Percentiles rank a stretch among this genome's conserved stretches.
Evolutionary conservation across 2,797 vertebrate species (phyloP).

Genomic region (Galagoides demidoff): DNA sequence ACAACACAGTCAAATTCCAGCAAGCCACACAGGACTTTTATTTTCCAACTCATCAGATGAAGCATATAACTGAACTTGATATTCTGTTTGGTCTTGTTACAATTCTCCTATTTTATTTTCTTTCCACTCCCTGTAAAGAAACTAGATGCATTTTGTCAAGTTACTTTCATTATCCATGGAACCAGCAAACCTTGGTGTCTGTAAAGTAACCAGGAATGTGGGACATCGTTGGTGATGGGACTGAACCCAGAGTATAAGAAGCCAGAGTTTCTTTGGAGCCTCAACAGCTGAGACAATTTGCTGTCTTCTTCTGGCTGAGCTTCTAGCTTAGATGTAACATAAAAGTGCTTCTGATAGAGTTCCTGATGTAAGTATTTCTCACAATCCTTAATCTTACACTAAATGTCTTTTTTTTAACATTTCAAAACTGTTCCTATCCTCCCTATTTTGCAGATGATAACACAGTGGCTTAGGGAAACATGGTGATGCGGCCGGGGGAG

Average conservation of each 20-base stretch:
- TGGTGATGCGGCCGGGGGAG: rapidly evolving
- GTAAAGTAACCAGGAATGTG: not conserved
- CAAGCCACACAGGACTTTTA: not conserved
- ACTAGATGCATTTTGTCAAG: not conserved
- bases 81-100: not conserved
- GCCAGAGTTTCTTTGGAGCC: not conserved
- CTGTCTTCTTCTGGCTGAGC: not conserved
- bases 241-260: not conserved
- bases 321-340: not conserved
- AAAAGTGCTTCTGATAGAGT: not conserved
- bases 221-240: not conserved
- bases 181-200: not conserved
- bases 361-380: not conserved
- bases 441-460: not conserved
- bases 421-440: not conserved
- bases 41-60: not conserved
- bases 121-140: not conserved
- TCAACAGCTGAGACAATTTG: rapidly evolving
- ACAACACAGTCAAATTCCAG: not conserved
- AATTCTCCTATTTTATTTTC: not conserved
- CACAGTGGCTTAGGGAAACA: not conserved
- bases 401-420: not conserved
- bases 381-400: not conserved
- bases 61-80: not conserved
- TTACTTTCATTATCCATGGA: not conserved